Percentiles rank a stretch among this genome's conserved stretches.
Conservation (phyloP, 2,888 invertebrate genomes). For the Tinea semifulvella region DNA sequence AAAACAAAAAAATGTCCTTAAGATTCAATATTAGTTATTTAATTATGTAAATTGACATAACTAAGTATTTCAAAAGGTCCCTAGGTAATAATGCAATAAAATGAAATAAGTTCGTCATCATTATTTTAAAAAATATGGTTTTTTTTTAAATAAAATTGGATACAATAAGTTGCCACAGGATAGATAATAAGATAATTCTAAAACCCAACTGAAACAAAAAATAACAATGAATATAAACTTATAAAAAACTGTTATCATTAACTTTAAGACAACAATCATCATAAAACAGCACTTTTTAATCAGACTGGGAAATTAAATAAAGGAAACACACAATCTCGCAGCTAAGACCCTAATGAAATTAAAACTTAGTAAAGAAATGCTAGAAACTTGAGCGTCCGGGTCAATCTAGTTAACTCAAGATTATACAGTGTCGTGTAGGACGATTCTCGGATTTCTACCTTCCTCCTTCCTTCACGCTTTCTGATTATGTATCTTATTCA, state of each 20-base stretch:
- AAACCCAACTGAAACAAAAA: no score
- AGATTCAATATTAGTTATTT: no score
- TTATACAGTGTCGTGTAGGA: constrained; percentile 9
- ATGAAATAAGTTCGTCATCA: no score
- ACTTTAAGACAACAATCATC: constrained; percentile 5
- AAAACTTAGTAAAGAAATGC: constrained; percentile 34
- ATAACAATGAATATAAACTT: background rate
- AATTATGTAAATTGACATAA: no score
- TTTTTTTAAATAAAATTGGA: no score
- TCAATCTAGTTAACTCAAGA: constrained; percentile 13
- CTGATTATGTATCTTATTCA: constrained; percentile 10
- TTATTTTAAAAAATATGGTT: no score
- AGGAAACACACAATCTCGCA: constrained; percentile 13
- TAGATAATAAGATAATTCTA: no score
- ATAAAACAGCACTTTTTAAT: constrained; percentile 11
- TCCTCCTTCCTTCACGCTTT: constrained; percentile 13
- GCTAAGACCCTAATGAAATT: constrained; percentile 33
- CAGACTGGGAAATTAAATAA: constrained; percentile 11
- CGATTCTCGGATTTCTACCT: constrained; percentile 13
- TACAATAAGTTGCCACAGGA: no score
- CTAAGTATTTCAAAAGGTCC: no score
- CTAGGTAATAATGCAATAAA: no score
- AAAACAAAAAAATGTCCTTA: no score
- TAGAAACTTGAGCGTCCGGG: constrained; percentile 29
- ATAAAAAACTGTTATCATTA: background rate